Conservation (phyloP, 2,888 invertebrate genomes). For the Chrysomela aeneicollis region DNA sequence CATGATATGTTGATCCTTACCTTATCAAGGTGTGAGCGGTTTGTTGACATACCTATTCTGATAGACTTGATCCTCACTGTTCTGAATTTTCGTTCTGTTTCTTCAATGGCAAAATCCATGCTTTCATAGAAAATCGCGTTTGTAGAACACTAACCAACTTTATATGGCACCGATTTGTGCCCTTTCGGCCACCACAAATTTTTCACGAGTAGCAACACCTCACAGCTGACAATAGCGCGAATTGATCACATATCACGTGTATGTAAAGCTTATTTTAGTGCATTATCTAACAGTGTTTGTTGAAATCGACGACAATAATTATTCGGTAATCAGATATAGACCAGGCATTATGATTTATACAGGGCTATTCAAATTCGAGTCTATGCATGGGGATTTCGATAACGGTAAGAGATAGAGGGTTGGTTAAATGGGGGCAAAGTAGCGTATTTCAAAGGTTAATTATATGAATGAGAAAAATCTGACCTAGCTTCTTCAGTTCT, state of each 20-base stretch:
- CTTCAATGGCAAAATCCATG: background rate
- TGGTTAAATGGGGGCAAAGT: too few species aligned
- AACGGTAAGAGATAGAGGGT: too few species aligned
- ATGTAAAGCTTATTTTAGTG: background rate
- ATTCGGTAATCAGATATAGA: too few species aligned
- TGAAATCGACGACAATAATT: background rate
- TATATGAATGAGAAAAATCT: too few species aligned
- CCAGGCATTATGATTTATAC: too few species aligned
- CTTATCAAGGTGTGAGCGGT: background rate
- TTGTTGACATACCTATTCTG: slow-evolving; percentile 34
- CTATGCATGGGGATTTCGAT: too few species aligned
- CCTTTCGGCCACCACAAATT: background rate
- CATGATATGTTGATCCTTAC: too few species aligned
- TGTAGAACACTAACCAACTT: background rate
- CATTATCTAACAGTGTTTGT: background rate
- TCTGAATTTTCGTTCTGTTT: slow-evolving; percentile 19
- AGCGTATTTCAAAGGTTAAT: too few species aligned
- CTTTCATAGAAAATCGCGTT: background rate
- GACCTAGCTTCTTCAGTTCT: too few species aligned
- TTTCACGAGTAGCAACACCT: background rate
- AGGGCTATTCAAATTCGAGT: too few species aligned
- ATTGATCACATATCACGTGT: background rate
- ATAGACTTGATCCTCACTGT: slow-evolving; percentile 34
- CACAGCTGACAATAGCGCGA: background rate
- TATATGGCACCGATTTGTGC: background rate